These are phyloP conservation scores for Apodemia mormo DNA, from an alignment of 2,888 invertebrate species.

Conservation along the genomic window DNA sequence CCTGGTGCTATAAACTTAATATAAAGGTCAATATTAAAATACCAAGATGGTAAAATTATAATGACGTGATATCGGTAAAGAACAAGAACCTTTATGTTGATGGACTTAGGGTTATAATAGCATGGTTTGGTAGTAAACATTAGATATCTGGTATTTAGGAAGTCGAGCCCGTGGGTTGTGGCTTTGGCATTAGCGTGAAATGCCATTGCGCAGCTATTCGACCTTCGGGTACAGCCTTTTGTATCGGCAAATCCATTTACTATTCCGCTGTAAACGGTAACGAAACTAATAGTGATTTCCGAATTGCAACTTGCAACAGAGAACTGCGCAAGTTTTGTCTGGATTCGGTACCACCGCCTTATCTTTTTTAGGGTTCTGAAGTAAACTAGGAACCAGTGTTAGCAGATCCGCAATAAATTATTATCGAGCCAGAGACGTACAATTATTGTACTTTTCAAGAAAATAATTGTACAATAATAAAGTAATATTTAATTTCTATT, in stretches of 20 bases:
- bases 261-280: too few species aligned
- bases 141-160: constrained; percentile 10
- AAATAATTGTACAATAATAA: too few species aligned
- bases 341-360: too few species aligned
- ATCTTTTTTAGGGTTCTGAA: too few species aligned
- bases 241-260: constrained; percentile 18
- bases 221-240: constrained; percentile 23
- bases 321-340: too few species aligned
- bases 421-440: too few species aligned
- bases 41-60: background rate
- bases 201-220: constrained; percentile 36
- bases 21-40: background rate
- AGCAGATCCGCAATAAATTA: too few species aligned
- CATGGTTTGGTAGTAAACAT: background rate
- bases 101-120: background rate
- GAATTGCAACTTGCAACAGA: too few species aligned
- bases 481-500: too few species aligned
- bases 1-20: background rate
- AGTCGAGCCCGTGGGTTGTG: constrained; percentile 9
- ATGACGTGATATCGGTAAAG: background rate
- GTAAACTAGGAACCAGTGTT: too few species aligned
- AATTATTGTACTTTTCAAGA: too few species aligned
- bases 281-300: too few species aligned
- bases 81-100: background rate
- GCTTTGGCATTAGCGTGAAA: constrained; percentile 39